Evolutionary conservation across 1,140 invertebrate species (phyloP).

Genomic region (Magallana gigas): DNA sequence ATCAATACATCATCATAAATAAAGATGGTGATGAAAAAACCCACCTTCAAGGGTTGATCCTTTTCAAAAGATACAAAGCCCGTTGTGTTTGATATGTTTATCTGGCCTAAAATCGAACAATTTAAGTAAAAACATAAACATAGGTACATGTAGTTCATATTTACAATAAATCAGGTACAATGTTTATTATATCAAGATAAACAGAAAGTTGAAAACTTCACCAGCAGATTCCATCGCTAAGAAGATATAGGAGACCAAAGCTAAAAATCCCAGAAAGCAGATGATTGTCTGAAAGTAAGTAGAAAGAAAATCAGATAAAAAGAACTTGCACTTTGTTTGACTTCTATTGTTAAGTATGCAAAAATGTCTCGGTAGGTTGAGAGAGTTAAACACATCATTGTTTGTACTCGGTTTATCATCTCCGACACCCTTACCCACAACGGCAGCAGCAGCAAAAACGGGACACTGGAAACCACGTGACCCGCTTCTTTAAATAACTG

Average conservation of each 20-base stretch:
- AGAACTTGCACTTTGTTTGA: neutral
- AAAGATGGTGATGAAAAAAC: too few species aligned
- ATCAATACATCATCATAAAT: too few species aligned
- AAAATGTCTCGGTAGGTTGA: too few species aligned
- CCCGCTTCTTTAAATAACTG: slow-evolving; percentile 92
- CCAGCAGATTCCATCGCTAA: slow-evolving; percentile 65
- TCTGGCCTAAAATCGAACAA: slow-evolving; percentile 41
- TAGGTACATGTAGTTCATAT: neutral
- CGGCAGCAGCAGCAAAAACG: slow-evolving; percentile 91
- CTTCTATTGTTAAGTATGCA: neutral
- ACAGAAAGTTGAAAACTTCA: slow-evolving; percentile 38
- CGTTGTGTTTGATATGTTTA: slow-evolving; percentile 48
- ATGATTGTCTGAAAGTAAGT: slow-evolving; percentile 62
- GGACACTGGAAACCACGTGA: slow-evolving; percentile 89
- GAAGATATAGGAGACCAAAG: slow-evolving; percentile 49
- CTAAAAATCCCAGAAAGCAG: slow-evolving; percentile 43
- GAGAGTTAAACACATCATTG: too few species aligned
- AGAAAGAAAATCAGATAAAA: neutral
- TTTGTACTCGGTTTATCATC: too few species aligned
- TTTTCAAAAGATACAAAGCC: slow-evolving; percentile 48
- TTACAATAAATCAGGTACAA: too few species aligned
- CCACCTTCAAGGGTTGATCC: slow-evolving; percentile 11
- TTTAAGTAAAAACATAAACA: slow-evolving; percentile 38
- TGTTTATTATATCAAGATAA: neutral
- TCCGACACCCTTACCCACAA: slow-evolving; percentile 82